These are phyloP conservation scores for Nyctalus aviator DNA, from an alignment of 2,797 vertebrate species.

Conservation along the genomic window DNA sequence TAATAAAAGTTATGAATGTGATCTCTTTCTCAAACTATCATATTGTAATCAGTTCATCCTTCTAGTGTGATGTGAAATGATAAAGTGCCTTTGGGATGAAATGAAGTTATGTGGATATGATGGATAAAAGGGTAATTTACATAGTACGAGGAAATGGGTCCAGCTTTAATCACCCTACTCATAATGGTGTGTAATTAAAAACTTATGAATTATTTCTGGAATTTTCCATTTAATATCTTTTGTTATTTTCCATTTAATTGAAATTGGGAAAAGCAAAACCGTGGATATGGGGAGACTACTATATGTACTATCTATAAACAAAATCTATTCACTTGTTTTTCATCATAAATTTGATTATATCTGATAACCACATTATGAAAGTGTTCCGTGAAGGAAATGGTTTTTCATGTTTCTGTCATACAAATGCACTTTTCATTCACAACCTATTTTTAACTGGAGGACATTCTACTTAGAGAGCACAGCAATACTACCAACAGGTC, in stretches of 20 bases:
- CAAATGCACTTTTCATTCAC: conserved; percentile 15
- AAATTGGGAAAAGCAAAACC: not conserved
- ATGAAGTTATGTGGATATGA: not conserved
- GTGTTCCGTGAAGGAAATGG: not conserved
- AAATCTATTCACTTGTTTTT: conserved; percentile 23
- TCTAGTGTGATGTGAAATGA: not conserved
- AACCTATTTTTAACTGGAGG: not conserved
- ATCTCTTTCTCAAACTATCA: not conserved
- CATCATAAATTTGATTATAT: conserved; percentile 26
- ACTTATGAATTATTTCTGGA: not conserved
- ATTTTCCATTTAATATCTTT: not conserved
- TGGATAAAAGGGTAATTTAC: not conserved
- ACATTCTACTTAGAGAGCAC: not conserved
- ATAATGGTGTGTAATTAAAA: not conserved
- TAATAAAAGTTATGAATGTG: not conserved
- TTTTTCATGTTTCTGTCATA: conserved; percentile 43
- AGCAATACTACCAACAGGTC: not conserved
- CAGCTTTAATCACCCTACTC: not conserved
- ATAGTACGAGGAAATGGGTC: not conserved
- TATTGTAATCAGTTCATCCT: not conserved
- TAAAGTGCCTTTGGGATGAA: not conserved
- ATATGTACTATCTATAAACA: not conserved
- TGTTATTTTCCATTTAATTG: not conserved
- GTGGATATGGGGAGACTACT: not conserved
- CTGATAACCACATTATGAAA: not conserved